Evolutionary conservation across 2,888 invertebrate genomes (phyloP), one percentile per base, ranked within the genome.

Genomic region (Limenitis camilla): DNA sequence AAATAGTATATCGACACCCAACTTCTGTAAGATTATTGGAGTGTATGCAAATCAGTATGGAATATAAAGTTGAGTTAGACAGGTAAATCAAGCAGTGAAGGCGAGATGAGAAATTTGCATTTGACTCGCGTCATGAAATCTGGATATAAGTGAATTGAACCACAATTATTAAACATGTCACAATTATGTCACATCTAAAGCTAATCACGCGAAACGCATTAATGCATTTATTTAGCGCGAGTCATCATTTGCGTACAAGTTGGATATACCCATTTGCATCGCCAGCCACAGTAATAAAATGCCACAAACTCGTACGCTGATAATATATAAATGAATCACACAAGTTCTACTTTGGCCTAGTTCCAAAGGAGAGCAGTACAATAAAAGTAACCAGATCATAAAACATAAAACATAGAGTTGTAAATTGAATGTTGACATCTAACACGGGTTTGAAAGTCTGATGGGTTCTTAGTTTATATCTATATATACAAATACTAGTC

Each of bases 301-400:
- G 38, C 8, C 38, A 32, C 47, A 27, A 30, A 11, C 47, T 47
- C 40, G 47, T 38, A 19, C 19, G 19, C 19, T 1, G 19, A 19
- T 40, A 29, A 19, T 40, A 50, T 43, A 43, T 43, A 47, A 48
- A 50, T 52, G 49, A 56, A 47, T 52, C 52, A 40, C 42, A 52
- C 38, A 33, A 45, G 11, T 44, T 47, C 52, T 6, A 28, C 31
- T 38, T 38, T 43, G 47, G 47, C 41, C 2, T 0, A 0, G 38
- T 5, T 32, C 47, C 39, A 43, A 42, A 6, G 7, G 33, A 19
- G 9, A 31, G 19, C 5, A 30, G 41, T 36, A 30, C 10, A 30
- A 9, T 41, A 11, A 36, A 40, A 33, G 40, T 40, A 33, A 45
- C 35, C 36, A 48, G 19, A 42, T 32, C 47, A 33, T 52, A 52